phyloP scores from a whole-genome alignment of 2,888 invertebrate genomes.

The Esperia sulphurella region DNA sequence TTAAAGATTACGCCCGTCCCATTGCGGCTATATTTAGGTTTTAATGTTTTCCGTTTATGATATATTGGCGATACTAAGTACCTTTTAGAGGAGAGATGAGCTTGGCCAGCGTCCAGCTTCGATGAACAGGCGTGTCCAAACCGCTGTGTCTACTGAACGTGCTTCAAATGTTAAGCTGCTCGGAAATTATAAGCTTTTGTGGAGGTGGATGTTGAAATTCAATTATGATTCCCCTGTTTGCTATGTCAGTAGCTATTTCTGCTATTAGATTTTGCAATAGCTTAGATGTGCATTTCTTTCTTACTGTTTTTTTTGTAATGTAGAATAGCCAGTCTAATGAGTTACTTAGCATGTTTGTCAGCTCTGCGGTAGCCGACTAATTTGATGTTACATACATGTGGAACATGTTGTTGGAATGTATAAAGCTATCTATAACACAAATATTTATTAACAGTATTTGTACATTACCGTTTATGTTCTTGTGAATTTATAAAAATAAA shows the following conservation, averaged over 20 bases:
- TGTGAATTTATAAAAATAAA: no score
- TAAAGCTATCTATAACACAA: no score
- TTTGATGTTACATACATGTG: no score
- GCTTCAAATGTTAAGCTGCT: slow-evolving; percentile 7
- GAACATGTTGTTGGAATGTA: no score
- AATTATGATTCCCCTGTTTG: slow-evolving; percentile 1
- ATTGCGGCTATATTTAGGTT: slow-evolving; percentile 6
- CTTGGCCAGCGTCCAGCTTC: slow-evolving; percentile 10
- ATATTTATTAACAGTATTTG: no score
- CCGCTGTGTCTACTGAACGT: slow-evolving; percentile 6
- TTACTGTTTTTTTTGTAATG: no score
- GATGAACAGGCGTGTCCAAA: slow-evolving; percentile 3
- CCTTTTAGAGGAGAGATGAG: slow-evolving; percentile 15
- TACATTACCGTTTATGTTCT: no score
- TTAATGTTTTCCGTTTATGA: slow-evolving; percentile 11
- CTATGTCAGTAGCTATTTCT: not conserved
- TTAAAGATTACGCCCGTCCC: not conserved
- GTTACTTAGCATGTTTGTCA: no score
- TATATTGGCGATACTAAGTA: slow-evolving; percentile 15
- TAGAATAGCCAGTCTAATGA: no score
- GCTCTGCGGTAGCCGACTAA: no score
- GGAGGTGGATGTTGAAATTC: slow-evolving; percentile 8
- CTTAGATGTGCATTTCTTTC: no score
- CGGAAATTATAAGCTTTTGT: not conserved
- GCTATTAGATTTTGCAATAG: no score